A percentile compares a stretch with the other conserved stretches of the same genome.
phyloP scores from a whole-genome alignment of 2,888 invertebrate species.

The Cremastinae sp. region DNA sequence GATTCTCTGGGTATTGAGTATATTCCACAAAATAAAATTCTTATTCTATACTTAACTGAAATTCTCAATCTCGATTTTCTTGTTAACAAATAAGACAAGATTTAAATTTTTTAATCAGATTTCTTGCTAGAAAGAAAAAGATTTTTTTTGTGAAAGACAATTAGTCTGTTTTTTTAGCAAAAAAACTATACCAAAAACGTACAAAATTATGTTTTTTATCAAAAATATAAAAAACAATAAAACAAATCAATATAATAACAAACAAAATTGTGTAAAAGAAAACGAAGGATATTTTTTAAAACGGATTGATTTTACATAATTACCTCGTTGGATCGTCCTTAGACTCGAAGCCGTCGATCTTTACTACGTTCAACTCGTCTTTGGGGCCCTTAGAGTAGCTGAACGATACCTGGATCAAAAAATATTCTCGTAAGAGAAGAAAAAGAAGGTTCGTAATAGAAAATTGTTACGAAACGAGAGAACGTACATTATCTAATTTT shows the following conservation, averaged over 20 bases:
- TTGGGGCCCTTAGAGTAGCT: slow-evolving; percentile 89
- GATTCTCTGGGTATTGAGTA: too few relatives aligned
- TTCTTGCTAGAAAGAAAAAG: too few relatives aligned
- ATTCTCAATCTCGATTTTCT: too few relatives aligned
- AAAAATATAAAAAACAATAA: too few relatives aligned
- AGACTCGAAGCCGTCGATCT: slow-evolving; percentile 91
- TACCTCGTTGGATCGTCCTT: slow-evolving; percentile 92
- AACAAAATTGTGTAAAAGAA: slow-evolving; percentile 21
- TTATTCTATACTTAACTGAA: too few relatives aligned
- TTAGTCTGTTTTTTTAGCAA: too few relatives aligned
- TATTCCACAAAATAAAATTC: too few relatives aligned
- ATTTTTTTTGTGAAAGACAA: too few relatives aligned
- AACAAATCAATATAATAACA: slow-evolving; percentile 11
- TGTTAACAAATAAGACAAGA: too few relatives aligned
- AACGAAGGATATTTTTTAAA: slow-evolving; percentile 11
- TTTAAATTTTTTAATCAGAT: too few relatives aligned
- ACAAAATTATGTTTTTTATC: too few relatives aligned
- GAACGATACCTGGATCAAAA: slow-evolving; percentile 93
- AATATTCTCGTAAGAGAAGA: slow-evolving; percentile 68
- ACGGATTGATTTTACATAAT: slow-evolving; percentile 68
- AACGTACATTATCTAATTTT: not conserved
- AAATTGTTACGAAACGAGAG: not conserved
- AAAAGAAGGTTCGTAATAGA: not conserved
- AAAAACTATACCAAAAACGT: too few relatives aligned
- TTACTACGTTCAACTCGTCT: slow-evolving; percentile 92